Conservation (phyloP, 2,113 vertebrate species). For the Prinia subflava region DNA sequence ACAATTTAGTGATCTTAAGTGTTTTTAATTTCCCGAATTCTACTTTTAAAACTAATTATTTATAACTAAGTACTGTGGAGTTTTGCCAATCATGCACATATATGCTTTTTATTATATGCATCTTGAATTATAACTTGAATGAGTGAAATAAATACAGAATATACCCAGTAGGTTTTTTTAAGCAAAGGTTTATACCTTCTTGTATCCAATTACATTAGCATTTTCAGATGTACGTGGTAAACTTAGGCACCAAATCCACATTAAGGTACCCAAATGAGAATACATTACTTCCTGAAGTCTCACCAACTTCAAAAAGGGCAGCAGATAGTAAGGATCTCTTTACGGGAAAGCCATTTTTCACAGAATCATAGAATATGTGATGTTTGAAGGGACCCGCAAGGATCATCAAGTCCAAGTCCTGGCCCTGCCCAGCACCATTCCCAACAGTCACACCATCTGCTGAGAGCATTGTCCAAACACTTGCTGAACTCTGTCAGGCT, state of each 20-base stretch:
- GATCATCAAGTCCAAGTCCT: background rate
- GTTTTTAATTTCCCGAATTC: background rate
- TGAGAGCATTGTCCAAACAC: background rate
- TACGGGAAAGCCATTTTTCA: background rate
- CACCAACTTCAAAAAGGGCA: background rate
- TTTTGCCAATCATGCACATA: fast-evolving
- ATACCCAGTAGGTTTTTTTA: background rate
- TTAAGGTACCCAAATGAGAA: background rate
- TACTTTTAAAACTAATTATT: background rate
- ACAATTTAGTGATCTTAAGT: background rate
- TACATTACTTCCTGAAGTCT: background rate
- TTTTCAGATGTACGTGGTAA: background rate
- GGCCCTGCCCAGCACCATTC: background rate
- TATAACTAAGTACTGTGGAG: background rate
- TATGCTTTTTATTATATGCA: background rate
- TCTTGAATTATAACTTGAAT: background rate
- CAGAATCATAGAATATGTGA: background rate
- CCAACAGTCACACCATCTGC: background rate
- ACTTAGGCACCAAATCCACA: background rate
- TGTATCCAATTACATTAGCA: background rate
- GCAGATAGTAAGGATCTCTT: background rate
- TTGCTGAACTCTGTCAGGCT: background rate
- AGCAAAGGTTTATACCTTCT: background rate
- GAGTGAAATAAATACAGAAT: background rate
- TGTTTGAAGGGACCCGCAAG: background rate